These are phyloP conservation scores for Oreohelix idahoensis DNA, from an alignment of 1,140 invertebrate species.

Conservation along the genomic window DNA sequence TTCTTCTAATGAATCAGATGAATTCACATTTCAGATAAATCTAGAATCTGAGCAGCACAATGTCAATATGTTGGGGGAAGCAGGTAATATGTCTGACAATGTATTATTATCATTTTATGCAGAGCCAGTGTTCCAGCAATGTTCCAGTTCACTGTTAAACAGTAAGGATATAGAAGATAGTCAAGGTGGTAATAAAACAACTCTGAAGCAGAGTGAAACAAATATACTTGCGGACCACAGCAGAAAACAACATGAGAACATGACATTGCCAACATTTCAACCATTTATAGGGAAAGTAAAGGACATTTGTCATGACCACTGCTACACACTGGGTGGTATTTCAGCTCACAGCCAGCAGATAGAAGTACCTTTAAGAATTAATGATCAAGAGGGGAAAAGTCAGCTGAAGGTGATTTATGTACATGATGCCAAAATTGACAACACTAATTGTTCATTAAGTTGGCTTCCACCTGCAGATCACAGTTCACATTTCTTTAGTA, in stretches of 20 bases:
- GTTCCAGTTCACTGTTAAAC: not conserved
- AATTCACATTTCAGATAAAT: not conserved
- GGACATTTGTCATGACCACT: slow-evolving; percentile 1
- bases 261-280: not conserved
- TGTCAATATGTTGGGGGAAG: not conserved
- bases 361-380: not conserved
- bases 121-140: not conserved
- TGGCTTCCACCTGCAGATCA: not conserved
- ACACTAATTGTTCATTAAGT: not conserved
- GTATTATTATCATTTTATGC: not conserved
- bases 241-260: not conserved
- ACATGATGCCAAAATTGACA: not conserved
- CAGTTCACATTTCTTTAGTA: not conserved
- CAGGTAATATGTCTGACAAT: not conserved
- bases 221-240: not conserved
- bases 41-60: not conserved
- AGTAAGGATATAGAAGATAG: not conserved
- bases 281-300: not conserved
- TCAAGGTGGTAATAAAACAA: not conserved
- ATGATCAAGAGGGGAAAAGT: not conserved
- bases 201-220: not conserved
- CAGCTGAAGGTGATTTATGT: not conserved
- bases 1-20: not conserved
- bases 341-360: not conserved
- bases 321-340: not conserved